phyloP scores from a whole-genome alignment of 2,888 invertebrate species.

The Apamea sordens region DNA sequence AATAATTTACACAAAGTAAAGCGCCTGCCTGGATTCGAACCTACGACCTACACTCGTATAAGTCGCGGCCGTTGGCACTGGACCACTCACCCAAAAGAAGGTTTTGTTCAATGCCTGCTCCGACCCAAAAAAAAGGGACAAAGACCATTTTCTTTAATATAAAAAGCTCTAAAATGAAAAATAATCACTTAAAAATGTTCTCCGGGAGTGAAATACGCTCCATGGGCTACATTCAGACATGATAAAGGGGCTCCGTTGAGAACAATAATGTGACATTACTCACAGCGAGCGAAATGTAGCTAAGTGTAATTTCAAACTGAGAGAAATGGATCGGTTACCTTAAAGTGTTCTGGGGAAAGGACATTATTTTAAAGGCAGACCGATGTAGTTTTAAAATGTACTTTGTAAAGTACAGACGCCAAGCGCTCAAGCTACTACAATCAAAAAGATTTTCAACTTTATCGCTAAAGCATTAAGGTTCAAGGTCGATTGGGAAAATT shows the following conservation, averaged over 20 bases:
- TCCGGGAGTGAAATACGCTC: constrained; percentile 12
- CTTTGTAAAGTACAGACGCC: background rate
- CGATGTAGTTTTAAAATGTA: background rate
- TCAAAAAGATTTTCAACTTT: too few species aligned
- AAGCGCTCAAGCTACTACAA: too few species aligned
- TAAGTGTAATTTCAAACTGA: constrained; percentile 39
- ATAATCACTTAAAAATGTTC: constrained; percentile 20
- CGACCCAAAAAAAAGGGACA: background rate
- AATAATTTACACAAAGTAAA: background rate
- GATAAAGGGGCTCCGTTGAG: constrained; percentile 32
- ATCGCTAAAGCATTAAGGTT: too few species aligned
- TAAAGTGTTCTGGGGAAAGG: constrained; percentile 9
- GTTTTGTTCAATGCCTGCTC: background rate
- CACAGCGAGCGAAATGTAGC: constrained; percentile 22
- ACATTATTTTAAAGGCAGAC: constrained; percentile 2
- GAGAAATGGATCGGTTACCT: constrained; percentile 1
- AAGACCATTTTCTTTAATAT: background rate
- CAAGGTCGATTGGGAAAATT: too few species aligned
- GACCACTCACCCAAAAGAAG: background rate
- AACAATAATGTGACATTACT: constrained; percentile 47
- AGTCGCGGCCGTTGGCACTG: background rate
- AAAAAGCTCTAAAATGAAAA: constrained; percentile 11
- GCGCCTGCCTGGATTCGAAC: background rate
- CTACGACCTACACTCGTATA: background rate
- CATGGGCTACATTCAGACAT: constrained; percentile 26